Evolutionary conservation across 2,888 invertebrate genomes (phyloP).

Genomic region (Muschampia plurimacula): DNA sequence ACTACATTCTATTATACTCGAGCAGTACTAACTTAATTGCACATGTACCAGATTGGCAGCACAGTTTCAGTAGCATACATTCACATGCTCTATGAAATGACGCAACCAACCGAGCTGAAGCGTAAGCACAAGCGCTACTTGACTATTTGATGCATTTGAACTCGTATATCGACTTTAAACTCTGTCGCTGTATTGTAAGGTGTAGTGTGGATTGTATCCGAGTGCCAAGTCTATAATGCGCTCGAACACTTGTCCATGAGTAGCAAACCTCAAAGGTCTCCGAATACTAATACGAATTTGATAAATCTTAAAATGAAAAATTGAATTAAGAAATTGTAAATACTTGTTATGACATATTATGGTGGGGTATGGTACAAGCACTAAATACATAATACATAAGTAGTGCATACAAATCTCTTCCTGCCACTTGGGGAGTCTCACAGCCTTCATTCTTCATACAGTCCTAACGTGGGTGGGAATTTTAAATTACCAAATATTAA

Average conservation of each 20-base stretch:
- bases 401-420: too few relatives aligned
- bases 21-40: constrained; percentile 14
- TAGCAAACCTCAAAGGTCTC: background rate
- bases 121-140: constrained; percentile 18
- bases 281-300: background rate
- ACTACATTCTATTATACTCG: background rate
- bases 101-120: constrained; percentile 15
- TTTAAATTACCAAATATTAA: too few relatives aligned
- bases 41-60: background rate
- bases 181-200: background rate
- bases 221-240: background rate
- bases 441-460: too few relatives aligned
- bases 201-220: background rate
- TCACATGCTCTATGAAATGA: constrained; percentile 15
- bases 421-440: too few relatives aligned
- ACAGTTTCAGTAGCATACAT: constrained; percentile 14
- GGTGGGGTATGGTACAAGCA: background rate
- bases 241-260: constrained; percentile 17
- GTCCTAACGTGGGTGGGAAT: too few relatives aligned
- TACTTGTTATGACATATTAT: background rate
- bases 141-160: constrained; percentile 15
- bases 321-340: background rate
- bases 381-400: too few relatives aligned
- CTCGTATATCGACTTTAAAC: background rate
- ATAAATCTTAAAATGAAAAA: background rate